Evolutionary conservation across 2,888 invertebrate genomes (phyloP), one percentile per base, ranked within the genome.

Genomic region (Resseliella maxima): DNA sequence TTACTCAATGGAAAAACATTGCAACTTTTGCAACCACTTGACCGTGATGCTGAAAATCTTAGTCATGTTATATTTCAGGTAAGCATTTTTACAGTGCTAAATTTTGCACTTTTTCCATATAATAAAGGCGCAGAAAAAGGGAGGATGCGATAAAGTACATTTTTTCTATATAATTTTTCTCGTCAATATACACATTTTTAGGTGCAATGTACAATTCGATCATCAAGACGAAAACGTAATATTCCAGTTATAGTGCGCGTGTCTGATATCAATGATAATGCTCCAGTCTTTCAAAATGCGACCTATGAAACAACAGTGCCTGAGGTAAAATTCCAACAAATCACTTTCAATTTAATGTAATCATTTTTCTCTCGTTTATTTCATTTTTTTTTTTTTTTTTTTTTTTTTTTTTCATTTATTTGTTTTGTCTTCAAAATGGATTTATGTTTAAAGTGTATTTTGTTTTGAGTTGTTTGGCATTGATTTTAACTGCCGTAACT

Each of bases 21-120:
- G 86, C 95, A 95, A 89, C 92, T 97, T 86, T 91, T 96, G 86
- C 93, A 95, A 88, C 96, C 97, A 0, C 92, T 97, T 86, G 97
- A 97, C 90, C 93, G 97, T 89, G 97, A 97, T 91, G 94, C 94
- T 86, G 95, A 96, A 89, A 96, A 96, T 90, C 92, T 96, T 87
- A 96, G 96, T 86, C 96, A 97, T 91, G 95, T 96, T 91, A 95
- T 96, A 41, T 96, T 97, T 90, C 96, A 97, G 94, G 96, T 96
- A 91, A 91, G 90, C 87, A 72, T 72, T 72, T 72, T 15, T 31
- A 18, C n/a, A 10, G 50, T 18, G 21, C 15, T 50, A 6, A 2
- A 50, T 50, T 21, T 50, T 50, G 8, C n/a, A n/a, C n/a, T n/a
- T n/a, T n/a, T n/a, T n/a, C n/a, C n/a, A n/a, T n/a, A n/a, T n/a